Evolutionary conservation across 2,888 invertebrate species (phyloP), one percentile per base, ranked within the genome.

Genomic region (Entomobrya proxima): DNA sequence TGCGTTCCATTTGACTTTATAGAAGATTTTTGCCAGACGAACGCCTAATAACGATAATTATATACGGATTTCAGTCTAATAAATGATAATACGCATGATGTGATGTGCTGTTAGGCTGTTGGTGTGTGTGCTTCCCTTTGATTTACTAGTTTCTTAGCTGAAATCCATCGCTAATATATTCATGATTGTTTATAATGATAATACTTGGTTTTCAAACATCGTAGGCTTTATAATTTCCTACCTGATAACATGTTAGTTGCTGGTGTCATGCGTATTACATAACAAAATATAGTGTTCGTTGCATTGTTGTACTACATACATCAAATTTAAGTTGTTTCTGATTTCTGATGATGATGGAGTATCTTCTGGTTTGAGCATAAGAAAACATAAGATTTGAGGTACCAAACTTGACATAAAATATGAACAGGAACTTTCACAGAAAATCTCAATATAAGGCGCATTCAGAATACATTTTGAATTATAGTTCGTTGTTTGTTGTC

Each of bases 21-120:
- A 15, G 30, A 61, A 24, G 32, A 35, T 15, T 27, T 58, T 61
- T 27, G 30, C 55, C 40, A 77, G 77, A 61, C 50, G 79, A 79
- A 67, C 67, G 58, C 67, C 32, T 78, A 79, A 79, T 79, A 79
- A 79, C 24, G 67, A 79, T 67, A 79, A 79, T 79, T 79, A 79
- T 52, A 50, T 79, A 67, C 67, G 67, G 79, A 30, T 50, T 79
- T 79, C 79, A 52, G 18, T 47, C 79, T 67, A 67, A 79, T 79
- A 79, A 79, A 79, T 79, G 67, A 40, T 78, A 78, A 79, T 67
- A 67, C 50, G 50, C 64, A 79, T 67, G 32, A 79, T 67, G 30
- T 44, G 67, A 2, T 35, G 18, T 64, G 61, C 11, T 64, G 35
- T 58, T 58, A 35, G 32, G n/a, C n/a, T 15, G 18, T 64, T 18